Conservation (phyloP, 2,113 vertebrate species). For the Cacatua alba region DNA sequence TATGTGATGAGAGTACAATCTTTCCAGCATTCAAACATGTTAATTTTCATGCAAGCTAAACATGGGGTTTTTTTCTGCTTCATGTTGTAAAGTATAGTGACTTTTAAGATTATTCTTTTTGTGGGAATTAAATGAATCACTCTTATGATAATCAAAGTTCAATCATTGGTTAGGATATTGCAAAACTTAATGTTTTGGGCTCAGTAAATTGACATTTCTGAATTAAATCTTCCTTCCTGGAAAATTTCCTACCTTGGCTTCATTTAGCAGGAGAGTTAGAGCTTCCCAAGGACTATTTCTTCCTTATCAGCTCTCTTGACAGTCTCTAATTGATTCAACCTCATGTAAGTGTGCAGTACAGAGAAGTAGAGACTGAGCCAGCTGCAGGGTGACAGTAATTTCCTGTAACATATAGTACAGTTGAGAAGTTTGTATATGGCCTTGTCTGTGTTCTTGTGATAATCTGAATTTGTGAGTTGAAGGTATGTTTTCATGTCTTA, state of each 20-base stretch:
- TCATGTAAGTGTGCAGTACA: background rate
- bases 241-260: background rate
- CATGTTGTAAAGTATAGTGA: background rate
- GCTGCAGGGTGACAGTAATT: background rate
- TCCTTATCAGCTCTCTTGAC: background rate
- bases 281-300: background rate
- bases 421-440: background rate
- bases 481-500: background rate
- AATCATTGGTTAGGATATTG: background rate
- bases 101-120: background rate
- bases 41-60: background rate
- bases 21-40: background rate
- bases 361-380: background rate
- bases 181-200: background rate
- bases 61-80: background rate
- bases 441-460: background rate
- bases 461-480: background rate
- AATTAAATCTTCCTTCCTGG: background rate
- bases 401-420: background rate
- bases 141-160: background rate
- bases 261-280: background rate
- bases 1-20: background rate
- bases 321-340: background rate
- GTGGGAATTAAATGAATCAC: background rate
- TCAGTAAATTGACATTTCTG: background rate